Evolutionary conservation across 2,888 invertebrate species (phyloP).

Genomic region (Tachystola acroxantha): DNA sequence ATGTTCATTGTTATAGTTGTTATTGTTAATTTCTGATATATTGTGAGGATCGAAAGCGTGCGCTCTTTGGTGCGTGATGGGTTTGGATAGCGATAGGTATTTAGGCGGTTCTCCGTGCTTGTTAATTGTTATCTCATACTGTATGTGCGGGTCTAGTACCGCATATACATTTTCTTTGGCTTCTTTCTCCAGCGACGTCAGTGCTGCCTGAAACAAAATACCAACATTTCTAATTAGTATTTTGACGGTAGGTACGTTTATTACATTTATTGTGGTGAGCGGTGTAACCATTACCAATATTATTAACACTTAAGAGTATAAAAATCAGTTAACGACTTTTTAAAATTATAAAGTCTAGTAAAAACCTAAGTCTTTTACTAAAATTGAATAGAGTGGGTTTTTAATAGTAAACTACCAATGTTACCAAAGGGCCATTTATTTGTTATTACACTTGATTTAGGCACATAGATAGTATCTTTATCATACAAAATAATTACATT

Average conservation of each 20-base stretch:
- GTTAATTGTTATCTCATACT: constrained; percentile 75
- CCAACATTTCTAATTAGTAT: not conserved
- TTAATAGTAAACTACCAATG: too few relatives aligned
- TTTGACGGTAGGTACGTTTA: not conserved
- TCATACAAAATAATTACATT: too few relatives aligned
- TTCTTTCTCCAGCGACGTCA: constrained; percentile 71
- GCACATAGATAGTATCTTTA: too few relatives aligned
- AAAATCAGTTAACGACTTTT: too few relatives aligned
- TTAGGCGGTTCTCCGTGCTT: constrained; percentile 74
- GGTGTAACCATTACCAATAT: too few relatives aligned
- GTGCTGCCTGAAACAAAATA: constrained; percentile 50
- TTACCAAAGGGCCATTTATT: too few relatives aligned
- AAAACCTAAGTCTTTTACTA: too few relatives aligned
- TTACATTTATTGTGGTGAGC: too few relatives aligned
- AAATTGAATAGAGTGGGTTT: too few relatives aligned
- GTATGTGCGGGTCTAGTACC: constrained; percentile 74
- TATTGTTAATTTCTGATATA: constrained; percentile 55
- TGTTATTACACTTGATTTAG: too few relatives aligned
- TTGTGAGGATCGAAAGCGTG: constrained; percentile 59
- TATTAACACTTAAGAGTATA: too few relatives aligned
- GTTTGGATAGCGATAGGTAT: constrained; percentile 71
- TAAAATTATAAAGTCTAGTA: too few relatives aligned
- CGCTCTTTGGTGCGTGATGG: constrained; percentile 71
- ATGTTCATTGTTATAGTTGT: constrained; percentile 34
- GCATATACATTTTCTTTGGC: constrained; percentile 78